Conservation (phyloP, 1,140 invertebrate genomes). For the Papilio polyxenes region DNA sequence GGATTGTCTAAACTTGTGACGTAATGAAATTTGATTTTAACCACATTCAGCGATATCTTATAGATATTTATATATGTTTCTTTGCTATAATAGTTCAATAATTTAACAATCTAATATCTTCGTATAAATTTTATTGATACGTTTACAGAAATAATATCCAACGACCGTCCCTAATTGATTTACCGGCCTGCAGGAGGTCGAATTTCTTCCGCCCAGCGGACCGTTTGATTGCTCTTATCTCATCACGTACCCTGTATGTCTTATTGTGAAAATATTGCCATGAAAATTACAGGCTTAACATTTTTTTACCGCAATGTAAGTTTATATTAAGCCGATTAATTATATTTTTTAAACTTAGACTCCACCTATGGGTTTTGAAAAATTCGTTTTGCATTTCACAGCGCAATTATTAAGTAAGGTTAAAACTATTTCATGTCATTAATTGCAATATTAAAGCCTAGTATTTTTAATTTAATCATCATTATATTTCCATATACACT, state of each 20-base stretch:
- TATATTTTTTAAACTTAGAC: too few relatives aligned
- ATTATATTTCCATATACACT: too few relatives aligned
- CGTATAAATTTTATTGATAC: conserved; percentile 16
- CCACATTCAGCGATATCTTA: not conserved
- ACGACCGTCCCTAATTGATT: conserved; percentile 23
- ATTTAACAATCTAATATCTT: not conserved
- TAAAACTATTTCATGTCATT: too few relatives aligned
- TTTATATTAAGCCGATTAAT: not conserved
- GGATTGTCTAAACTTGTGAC: too few relatives aligned
- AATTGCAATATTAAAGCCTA: too few relatives aligned
- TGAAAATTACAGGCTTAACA: conserved; percentile 4
- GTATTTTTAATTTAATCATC: too few relatives aligned
- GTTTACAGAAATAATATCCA: conserved; percentile 27
- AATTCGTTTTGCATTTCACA: too few relatives aligned
- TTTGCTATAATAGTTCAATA: not conserved
- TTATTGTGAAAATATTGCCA: conserved; percentile 21
- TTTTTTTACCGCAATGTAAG: not conserved
- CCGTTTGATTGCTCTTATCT: conserved; percentile 28
- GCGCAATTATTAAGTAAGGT: too few relatives aligned
- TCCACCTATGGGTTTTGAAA: too few relatives aligned
- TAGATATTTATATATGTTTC: not conserved
- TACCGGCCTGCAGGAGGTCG: conserved; percentile 24
- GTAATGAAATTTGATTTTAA: not conserved
- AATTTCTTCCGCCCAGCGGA: conserved; percentile 23
- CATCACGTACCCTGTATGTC: conserved; percentile 6